These are phyloP conservation scores for Drosophila neocordata DNA, from an alignment of 1,140 invertebrate genomes.

Conservation along the genomic window DNA sequence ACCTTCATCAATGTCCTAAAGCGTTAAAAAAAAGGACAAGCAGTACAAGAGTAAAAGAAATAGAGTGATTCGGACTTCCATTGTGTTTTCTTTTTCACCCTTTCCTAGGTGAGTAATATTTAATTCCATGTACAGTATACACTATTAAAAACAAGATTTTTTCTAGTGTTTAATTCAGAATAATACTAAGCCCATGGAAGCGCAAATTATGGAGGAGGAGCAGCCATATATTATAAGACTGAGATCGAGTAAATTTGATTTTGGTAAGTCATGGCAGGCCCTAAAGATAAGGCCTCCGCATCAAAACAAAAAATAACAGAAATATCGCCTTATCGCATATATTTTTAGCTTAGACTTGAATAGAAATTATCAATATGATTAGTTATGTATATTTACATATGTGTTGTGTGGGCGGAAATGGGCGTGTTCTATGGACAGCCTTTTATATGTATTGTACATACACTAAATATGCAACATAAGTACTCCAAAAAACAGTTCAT, in stretches of 20 bases:
- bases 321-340: not conserved
- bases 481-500: slow-evolving; percentile 19
- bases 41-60: not conserved
- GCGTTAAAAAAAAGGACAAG: slow-evolving; percentile 83
- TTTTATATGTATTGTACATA: not conserved
- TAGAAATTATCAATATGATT: slow-evolving; percentile 7
- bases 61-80: not conserved
- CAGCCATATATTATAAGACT: not conserved
- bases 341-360: not conserved
- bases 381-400: not conserved
- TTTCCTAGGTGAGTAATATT: no score
- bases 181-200: not conserved
- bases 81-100: no score
- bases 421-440: slow-evolving; percentile 22
- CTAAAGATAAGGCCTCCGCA: not conserved
- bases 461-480: not conserved
- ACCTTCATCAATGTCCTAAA: slow-evolving; percentile 97
- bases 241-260: not conserved
- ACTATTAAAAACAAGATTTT: no score
- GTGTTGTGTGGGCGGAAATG: slow-evolving; percentile 21
- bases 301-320: not conserved
- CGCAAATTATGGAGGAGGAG: not conserved
- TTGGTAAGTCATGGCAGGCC: not conserved
- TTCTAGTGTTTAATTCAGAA: not conserved
- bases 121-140: no score